These are phyloP conservation scores for Nudaria mundana DNA, from an alignment of 2,888 invertebrate species.

Conservation along the genomic window DNA sequence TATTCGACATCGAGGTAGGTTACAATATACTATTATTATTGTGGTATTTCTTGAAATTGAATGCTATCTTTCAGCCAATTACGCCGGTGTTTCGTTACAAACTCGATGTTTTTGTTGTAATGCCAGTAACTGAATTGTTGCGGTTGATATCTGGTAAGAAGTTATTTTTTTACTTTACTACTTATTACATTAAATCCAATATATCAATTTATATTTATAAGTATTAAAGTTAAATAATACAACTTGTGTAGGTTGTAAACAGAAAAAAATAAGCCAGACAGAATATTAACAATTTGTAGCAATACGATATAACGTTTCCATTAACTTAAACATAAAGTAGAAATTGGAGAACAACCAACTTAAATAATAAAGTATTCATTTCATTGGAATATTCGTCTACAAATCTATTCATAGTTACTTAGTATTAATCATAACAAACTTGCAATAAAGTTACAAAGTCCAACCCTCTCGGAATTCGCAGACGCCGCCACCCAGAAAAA, in stretches of 20 bases:
- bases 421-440: constrained; percentile 37
- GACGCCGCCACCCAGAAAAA: constrained; percentile 35
- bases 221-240: too few relatives aligned
- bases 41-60: constrained; percentile 39
- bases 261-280: too few relatives aligned
- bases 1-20: constrained; percentile 32
- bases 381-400: constrained; percentile 23
- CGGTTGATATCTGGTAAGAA: constrained; percentile 16
- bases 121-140: constrained; percentile 35
- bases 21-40: constrained; percentile 36
- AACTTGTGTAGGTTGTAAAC: too few relatives aligned
- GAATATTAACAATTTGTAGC: too few relatives aligned
- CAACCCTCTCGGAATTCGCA: constrained; percentile 32
- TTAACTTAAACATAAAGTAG: neutral
- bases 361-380: constrained; percentile 21
- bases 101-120: constrained; percentile 31
- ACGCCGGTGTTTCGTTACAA: constrained; percentile 35
- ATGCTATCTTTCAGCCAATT: constrained; percentile 38
- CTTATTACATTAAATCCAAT: too few relatives aligned
- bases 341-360: constrained; percentile 14
- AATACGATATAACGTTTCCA: too few relatives aligned
- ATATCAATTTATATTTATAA: too few relatives aligned
- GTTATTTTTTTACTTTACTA: too few relatives aligned
- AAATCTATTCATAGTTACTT: constrained; percentile 39
- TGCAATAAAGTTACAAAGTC: constrained; percentile 34